Base-by-base conservation (phyloP, 2,113 vertebrate species). In the Anhinga anhinga region DNA sequence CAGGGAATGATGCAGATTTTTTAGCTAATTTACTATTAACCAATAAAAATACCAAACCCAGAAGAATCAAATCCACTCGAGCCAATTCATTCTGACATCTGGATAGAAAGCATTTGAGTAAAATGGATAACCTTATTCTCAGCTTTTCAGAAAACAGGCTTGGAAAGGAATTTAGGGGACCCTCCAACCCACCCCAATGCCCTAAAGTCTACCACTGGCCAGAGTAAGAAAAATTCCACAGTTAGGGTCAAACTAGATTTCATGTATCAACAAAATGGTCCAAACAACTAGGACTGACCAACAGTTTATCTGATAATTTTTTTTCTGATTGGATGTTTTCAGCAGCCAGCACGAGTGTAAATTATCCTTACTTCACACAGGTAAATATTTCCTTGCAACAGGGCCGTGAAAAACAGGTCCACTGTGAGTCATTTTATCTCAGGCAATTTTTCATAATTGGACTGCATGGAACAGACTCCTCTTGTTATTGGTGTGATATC, bases 381-480 rank as follows among this genome's bases (percentile, higher is more conserved):
- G 87, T 86, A 91, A 94, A 87, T 92, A 90, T 65, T 95, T 89
- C 63, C 59, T 65, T 96, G 84, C 76, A 97, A 84, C n/a, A 69
- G 34, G 49, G 70, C 84, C 50, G 66, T 86, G 82, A 93, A 90
- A 82, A 78, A 92, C 44, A 91, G 36, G 80, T 79, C 90, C 73
- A 45, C 42, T 82, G 91, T 92, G 89, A 95, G 89, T 95, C 94
- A 95, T 93, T 96, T 94, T 93, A 83, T 92, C 65, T 89, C 78
- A 71, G 69, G 40, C 88, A 95, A 92, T 95, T 97, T 93, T 96
- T 97, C 90, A 95, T 96, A 97, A 97, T 96, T 97, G 95, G 85
- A 85, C 82, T 95, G 80, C 69, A 90, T 52, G 72, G 88, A 94
- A 90, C 92, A 93, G 72, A 45, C 26, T 94, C 32, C 52, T 87